phyloP scores from a whole-genome alignment of 2,113 vertebrate genomes.

The Polypterus senegalus region DNA sequence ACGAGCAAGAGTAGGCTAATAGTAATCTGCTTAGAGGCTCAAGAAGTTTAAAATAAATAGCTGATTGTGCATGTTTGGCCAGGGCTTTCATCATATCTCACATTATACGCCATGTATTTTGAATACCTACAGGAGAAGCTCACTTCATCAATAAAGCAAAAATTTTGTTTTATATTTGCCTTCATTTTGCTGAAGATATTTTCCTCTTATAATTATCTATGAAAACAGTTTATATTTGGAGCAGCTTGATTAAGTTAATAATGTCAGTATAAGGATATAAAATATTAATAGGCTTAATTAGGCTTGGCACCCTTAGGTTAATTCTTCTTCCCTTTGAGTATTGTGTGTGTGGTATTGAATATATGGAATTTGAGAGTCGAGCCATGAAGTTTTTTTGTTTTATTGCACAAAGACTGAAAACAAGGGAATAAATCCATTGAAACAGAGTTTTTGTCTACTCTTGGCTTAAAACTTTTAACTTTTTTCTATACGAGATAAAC shows the following conservation, averaged over 20 bases:
- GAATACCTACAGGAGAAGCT: slow-evolving; percentile 17
- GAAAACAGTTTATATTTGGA: slow-evolving; percentile 46
- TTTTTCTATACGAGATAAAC: no score
- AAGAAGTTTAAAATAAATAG: slow-evolving; percentile 23
- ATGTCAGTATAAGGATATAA: slow-evolving; percentile 44
- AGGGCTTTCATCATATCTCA: slow-evolving; percentile 31
- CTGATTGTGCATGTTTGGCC: slow-evolving; percentile 22
- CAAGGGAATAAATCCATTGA: no score
- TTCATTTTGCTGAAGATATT: slow-evolving; percentile 37
- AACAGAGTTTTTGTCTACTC: no score
- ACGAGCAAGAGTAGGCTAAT: slow-evolving; percentile 28
- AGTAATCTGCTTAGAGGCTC: slow-evolving; percentile 35
- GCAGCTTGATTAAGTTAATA: slow-evolving; percentile 60
- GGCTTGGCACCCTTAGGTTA: slow-evolving; percentile 57
- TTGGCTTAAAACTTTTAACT: no score
- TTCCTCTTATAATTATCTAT: slow-evolving; percentile 46
- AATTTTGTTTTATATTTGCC: slow-evolving; percentile 36
- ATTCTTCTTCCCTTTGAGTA: slow-evolving; percentile 49
- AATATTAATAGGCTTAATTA: slow-evolving; percentile 61
- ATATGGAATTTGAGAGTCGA: slow-evolving; percentile 30
- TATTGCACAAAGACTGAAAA: no score
- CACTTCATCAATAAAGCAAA: slow-evolving; percentile 20
- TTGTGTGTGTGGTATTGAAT: slow-evolving; percentile 38
- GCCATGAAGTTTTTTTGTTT: slow-evolving; percentile 20
- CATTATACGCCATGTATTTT: neutral